phyloP scores from a whole-genome alignment of 2,797 vertebrate genomes.

The Falco berigora region DNA sequence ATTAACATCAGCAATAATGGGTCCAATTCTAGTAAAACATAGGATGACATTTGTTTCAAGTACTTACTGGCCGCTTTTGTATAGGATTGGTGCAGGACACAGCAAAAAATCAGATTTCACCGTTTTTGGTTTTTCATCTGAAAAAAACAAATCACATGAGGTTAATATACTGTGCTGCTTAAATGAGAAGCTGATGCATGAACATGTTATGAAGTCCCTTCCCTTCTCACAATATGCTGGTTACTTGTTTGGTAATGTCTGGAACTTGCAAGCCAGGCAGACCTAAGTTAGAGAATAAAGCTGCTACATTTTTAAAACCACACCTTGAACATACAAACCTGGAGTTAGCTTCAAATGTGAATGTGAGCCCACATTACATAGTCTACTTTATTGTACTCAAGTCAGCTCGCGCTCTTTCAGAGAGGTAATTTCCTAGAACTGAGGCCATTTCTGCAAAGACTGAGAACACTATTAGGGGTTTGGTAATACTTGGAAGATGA shows the following conservation, averaged over 20 bases:
- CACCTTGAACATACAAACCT: not conserved
- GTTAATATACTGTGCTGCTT: not conserved
- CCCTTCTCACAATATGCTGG: not conserved
- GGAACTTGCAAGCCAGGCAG: not conserved
- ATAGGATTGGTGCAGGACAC: slow-evolving; percentile 85
- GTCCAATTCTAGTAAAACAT: not conserved
- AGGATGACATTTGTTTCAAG: not conserved
- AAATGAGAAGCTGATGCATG: not conserved
- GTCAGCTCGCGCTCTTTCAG: not conserved
- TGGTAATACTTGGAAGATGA: not conserved
- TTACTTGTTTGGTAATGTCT: not conserved
- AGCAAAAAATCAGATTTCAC: slow-evolving; percentile 80
- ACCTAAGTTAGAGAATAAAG: not conserved
- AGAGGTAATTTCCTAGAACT: not conserved
- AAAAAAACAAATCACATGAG: slow-evolving; percentile 52
- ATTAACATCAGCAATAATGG: not conserved
- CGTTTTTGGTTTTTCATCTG: slow-evolving; percentile 79
- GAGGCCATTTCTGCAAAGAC: not conserved
- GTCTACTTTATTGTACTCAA: not conserved
- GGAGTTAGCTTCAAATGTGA: not conserved
- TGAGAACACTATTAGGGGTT: not conserved
- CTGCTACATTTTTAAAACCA: not conserved
- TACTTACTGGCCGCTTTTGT: slow-evolving; percentile 90
- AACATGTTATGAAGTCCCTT: not conserved
- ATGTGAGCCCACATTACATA: accelerated